phyloP scores from a whole-genome alignment of 2,797 vertebrate species.

The Bradypodion ventrale region DNA sequence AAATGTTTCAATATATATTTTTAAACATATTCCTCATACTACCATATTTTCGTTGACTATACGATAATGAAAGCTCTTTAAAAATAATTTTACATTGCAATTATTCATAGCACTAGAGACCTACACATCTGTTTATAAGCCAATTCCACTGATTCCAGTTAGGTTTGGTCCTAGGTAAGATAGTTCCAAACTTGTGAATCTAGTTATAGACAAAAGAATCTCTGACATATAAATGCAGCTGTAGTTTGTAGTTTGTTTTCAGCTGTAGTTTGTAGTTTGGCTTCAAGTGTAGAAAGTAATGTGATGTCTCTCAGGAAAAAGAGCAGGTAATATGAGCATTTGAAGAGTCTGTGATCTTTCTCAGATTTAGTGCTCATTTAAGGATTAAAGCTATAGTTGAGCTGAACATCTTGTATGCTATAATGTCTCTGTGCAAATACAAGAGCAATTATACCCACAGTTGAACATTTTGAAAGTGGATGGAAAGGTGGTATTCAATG shows the following conservation, averaged over 20 bases:
- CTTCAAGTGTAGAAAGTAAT: not conserved
- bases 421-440: too few species aligned
- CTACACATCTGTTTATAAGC: not conserved
- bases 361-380: not conserved
- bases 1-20: not conserved
- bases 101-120: not conserved
- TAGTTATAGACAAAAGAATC: not conserved
- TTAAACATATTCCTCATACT: not conserved
- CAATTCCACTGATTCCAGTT: not conserved
- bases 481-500: too few species aligned
- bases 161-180: not conserved
- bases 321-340: not conserved
- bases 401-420: too few species aligned
- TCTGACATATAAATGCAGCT: too few species aligned
- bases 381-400: not conserved
- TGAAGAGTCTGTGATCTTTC: not conserved
- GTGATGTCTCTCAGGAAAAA: not conserved
- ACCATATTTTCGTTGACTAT: not conserved
- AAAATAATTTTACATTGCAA: not conserved
- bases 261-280: too few species aligned
- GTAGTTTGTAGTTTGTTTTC: too few species aligned
- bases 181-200: not conserved
- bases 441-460: too few species aligned
- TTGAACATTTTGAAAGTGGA: too few species aligned
- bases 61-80: not conserved